A percentile compares a stretch with the other conserved stretches of the same genome.
Evolutionary conservation across 2,797 vertebrate species (phyloP).

Genomic region (Lepilemur septentrionalis): DNA sequence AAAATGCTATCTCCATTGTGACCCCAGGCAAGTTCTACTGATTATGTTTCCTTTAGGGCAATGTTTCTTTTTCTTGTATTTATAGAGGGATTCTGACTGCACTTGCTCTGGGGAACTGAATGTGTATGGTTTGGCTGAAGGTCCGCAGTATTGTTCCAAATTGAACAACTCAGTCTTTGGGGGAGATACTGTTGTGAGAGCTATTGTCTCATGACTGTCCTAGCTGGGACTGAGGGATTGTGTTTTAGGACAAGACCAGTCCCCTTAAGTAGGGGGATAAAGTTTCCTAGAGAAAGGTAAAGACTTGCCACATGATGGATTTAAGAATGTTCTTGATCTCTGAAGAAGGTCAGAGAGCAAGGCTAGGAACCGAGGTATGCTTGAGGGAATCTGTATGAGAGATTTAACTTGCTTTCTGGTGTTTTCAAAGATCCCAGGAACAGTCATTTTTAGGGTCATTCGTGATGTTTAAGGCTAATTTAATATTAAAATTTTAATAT

Average conservation of each 20-base stretch:
- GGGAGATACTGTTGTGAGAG: neutral
- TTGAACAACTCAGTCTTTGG: neutral
- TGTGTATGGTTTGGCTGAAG: neutral
- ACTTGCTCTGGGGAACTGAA: neutral
- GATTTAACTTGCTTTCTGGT: constrained; percentile 1
- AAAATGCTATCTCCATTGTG: neutral
- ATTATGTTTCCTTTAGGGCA: neutral
- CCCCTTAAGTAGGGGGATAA: neutral
- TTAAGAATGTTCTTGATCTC: neutral
- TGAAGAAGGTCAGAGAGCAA: neutral
- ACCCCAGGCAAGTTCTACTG: neutral
- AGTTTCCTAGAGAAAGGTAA: neutral
- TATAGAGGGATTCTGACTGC: neutral
- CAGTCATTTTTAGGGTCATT: neutral
- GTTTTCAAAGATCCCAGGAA: neutral
- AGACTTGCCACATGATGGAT: neutral
- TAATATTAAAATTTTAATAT: neutral
- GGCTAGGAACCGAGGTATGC: neutral
- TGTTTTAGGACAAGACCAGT: neutral
- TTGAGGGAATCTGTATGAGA: neutral
- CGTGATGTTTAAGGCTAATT: neutral
- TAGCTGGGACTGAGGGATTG: neutral
- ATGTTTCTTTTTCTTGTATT: neutral
- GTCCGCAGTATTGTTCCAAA: neutral
- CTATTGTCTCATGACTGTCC: neutral